Percentiles rank a stretch among this genome's conserved stretches.
phyloP scores from a whole-genome alignment of 2,888 invertebrate species.

The Ectemnius lituratus region DNA sequence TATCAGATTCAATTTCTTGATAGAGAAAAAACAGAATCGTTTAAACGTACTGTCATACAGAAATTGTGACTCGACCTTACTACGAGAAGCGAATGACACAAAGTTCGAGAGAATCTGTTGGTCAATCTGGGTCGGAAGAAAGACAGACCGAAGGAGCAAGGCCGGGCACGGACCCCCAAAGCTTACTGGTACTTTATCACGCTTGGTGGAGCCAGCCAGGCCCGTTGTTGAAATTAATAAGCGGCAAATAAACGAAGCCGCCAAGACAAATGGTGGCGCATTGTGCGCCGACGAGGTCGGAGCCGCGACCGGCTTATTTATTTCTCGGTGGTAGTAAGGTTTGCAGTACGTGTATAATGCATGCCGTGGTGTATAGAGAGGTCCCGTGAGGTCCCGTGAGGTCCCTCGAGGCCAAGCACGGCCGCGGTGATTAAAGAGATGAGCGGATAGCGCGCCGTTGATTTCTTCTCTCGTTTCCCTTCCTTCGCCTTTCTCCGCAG shows the following conservation, averaged over 20 bases:
- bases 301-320: conserved; percentile 57
- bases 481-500: conserved; percentile 26
- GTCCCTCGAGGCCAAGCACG: conserved; percentile 53
- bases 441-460: conserved; percentile 53
- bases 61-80: too few relatives aligned
- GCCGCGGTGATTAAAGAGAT: conserved; percentile 59
- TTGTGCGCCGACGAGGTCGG: conserved; percentile 56
- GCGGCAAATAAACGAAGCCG: conserved; percentile 64
- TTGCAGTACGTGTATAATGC: conserved; percentile 7
- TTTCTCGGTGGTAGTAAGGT: conserved; percentile 35
- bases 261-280: conserved; percentile 65
- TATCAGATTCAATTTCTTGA: too few relatives aligned
- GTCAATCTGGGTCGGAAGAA: too few relatives aligned
- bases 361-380: too few relatives aligned
- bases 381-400: conserved; percentile 7
- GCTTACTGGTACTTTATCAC: conserved; percentile 51
- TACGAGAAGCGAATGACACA: too few relatives aligned
- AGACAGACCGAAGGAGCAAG: too few relatives aligned
- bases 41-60: too few relatives aligned
- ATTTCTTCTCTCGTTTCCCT: conserved; percentile 27
- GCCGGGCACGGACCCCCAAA: conserved; percentile 9
- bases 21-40: too few relatives aligned
- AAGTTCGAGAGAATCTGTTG: too few relatives aligned
- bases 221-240: conserved; percentile 69
- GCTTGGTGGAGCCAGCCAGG: conserved; percentile 40